A percentile compares a stretch with the other conserved stretches of the same genome.
Conservation (phyloP, 2,113 vertebrate genomes). For the Peromyscus californicus region DNA sequence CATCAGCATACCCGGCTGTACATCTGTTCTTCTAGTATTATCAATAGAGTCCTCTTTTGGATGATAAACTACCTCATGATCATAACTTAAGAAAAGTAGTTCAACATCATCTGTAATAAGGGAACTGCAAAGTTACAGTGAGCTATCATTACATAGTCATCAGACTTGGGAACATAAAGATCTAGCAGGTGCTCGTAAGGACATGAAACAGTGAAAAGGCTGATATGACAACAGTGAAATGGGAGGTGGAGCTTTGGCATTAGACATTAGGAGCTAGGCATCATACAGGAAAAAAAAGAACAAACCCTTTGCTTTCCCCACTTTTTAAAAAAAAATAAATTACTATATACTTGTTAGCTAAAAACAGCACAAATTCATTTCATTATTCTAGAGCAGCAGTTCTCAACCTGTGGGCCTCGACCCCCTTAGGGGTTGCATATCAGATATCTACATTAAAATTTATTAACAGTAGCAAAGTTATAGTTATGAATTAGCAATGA, state of each 20-base stretch:
- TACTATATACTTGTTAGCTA: background rate
- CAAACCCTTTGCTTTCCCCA: background rate
- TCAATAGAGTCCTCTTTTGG: fast-evolving
- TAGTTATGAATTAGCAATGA: background rate
- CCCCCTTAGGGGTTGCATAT: background rate
- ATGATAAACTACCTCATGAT: background rate
- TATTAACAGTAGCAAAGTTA: background rate
- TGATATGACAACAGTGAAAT: background rate
- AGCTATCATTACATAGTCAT: background rate
- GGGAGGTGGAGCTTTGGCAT: too few relatives aligned
- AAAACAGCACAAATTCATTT: background rate
- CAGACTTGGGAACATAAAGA: background rate
- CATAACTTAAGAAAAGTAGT: background rate
- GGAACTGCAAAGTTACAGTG: background rate
- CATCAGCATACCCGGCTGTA: background rate
- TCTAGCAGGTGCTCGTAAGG: background rate
- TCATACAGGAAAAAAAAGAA: fast-evolving
- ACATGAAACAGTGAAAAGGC: background rate
- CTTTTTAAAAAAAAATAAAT: background rate
- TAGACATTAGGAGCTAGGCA: background rate
- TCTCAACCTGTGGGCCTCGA: background rate
- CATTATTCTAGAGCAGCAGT: background rate
- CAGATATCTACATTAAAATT: background rate
- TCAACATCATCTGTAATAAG: background rate
- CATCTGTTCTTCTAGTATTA: background rate